Percentiles rank a stretch among this genome's conserved stretches.
Evolutionary conservation across 2,888 invertebrate species (phyloP).

Genomic region (Aromia moschata): DNA sequence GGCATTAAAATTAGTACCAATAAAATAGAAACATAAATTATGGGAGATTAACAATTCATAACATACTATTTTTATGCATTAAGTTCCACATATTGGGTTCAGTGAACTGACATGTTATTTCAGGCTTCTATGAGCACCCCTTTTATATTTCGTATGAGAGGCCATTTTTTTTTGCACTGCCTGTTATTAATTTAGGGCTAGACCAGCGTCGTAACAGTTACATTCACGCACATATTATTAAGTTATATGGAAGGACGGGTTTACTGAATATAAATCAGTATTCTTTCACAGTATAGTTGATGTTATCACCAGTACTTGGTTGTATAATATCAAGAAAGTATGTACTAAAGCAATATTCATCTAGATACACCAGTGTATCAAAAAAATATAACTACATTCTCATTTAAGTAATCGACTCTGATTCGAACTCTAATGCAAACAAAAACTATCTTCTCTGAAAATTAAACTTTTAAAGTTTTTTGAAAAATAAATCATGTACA

Average conservation of each 20-base stretch:
- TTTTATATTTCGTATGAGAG: constrained; percentile 1
- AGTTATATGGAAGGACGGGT: neutral
- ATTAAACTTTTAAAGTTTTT: too few relatives aligned
- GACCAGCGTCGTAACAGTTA: constrained; percentile 7
- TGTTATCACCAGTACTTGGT: too few relatives aligned
- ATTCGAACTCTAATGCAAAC: too few relatives aligned
- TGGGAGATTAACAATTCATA: constrained; percentile 12
- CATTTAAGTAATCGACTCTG: too few relatives aligned
- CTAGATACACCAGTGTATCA: too few relatives aligned
- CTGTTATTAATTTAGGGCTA: constrained; percentile 8
- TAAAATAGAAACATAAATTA: neutral
- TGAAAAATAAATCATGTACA: too few relatives aligned
- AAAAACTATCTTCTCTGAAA: too few relatives aligned
- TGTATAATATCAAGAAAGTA: too few relatives aligned
- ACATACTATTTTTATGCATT: neutral
- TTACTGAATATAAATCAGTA: neutral
- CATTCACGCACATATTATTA: neutral
- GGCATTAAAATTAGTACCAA: neutral
- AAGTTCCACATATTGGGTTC: neutral
- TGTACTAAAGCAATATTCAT: too few relatives aligned
- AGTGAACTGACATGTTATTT: constrained; percentile 20
- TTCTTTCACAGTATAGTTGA: too few relatives aligned
- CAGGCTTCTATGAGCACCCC: constrained; percentile 19
- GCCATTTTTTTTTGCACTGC: constrained; percentile 14
- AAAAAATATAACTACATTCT: too few relatives aligned